Percentiles rank a stretch among this genome's conserved stretches.
phyloP scores from a whole-genome alignment of 1,140 invertebrate species.

The Zaprionus taronus region DNA sequence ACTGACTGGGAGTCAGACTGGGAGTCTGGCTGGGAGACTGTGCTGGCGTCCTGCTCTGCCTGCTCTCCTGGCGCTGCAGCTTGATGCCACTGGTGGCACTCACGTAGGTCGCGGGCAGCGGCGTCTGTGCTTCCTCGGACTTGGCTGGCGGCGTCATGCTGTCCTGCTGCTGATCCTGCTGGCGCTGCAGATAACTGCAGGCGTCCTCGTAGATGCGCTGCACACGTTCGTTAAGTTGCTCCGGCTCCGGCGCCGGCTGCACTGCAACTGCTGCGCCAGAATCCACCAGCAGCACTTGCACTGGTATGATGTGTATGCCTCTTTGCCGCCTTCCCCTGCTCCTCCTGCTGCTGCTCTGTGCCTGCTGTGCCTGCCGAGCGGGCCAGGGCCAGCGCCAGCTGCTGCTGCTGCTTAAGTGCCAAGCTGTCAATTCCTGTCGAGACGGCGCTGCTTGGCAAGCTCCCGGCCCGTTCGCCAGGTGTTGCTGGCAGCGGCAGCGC shows the following conservation, averaged over 20 bases:
- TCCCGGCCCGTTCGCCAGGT: slow-evolving; percentile 14
- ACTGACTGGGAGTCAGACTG: too few relatives aligned
- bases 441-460: slow-evolving; percentile 43
- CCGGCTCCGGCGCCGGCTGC: slow-evolving; percentile 21
- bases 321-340: neutral
- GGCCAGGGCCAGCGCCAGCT: slow-evolving; percentile 66
- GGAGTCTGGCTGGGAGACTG: too few relatives aligned
- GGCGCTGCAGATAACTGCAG: slow-evolving; percentile 60
- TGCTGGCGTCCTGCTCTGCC: neutral
- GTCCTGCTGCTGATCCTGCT: slow-evolving; percentile 59
- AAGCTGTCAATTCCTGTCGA: slow-evolving; percentile 63
- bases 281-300: slow-evolving; percentile 48
- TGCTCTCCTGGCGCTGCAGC: slow-evolving; percentile 62
- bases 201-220: slow-evolving; percentile 77
- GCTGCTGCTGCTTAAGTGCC: slow-evolving; percentile 74
- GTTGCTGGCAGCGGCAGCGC: slow-evolving; percentile 62
- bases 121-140: slow-evolving; percentile 11
- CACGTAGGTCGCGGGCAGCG: slow-evolving; percentile 53
- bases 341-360: neutral
- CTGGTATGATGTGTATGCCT: slow-evolving; percentile 58
- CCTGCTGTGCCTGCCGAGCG: slow-evolving; percentile 12
- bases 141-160: slow-evolving; percentile 55
- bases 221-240: slow-evolving; percentile 32
- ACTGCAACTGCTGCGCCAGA: slow-evolving; percentile 30
- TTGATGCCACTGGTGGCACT: slow-evolving; percentile 74